A percentile compares a stretch with the other conserved stretches of the same genome.
These are phyloP conservation scores for Theocolax elegans DNA, from an alignment of 1,140 invertebrate species.

Conservation along the genomic window DNA sequence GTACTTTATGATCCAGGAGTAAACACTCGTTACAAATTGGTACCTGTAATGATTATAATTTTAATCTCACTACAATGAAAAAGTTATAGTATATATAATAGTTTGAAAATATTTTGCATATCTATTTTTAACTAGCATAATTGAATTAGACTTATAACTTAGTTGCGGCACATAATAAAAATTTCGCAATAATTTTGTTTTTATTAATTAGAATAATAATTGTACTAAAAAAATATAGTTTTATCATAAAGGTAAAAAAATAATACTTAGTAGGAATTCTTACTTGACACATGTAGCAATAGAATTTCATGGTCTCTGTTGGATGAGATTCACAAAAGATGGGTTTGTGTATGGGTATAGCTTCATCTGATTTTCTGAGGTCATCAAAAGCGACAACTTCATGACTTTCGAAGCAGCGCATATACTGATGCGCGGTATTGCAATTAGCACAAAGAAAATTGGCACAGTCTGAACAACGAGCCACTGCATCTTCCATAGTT, in stretches of 20 bases:
- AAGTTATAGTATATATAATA: too few relatives aligned
- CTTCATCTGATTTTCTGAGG: constrained; percentile 80
- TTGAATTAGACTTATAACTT: not conserved
- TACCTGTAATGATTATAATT: constrained; percentile 56
- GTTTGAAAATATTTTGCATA: too few relatives aligned
- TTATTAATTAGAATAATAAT: not conserved
- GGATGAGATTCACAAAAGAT: constrained; percentile 82
- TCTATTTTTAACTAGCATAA: too few relatives aligned
- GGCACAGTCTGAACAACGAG: constrained; percentile 91
- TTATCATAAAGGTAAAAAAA: not conserved
- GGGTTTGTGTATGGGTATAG: constrained; percentile 83
- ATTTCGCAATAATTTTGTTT: too few relatives aligned
- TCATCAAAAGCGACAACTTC: constrained; percentile 89
- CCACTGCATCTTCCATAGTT: constrained; percentile 88
- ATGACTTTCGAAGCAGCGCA: constrained; percentile 95
- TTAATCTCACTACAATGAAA: not conserved
- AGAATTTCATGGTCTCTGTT: constrained; percentile 83
- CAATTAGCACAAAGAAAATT: constrained; percentile 94
- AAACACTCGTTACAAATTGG: constrained; percentile 86
- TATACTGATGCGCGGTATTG: constrained; percentile 92
- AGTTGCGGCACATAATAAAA: not conserved
- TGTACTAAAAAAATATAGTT: not conserved
- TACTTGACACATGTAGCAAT: constrained; percentile 84
- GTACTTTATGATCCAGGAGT: constrained; percentile 80
- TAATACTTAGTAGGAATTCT: constrained; percentile 20